Conservation (phyloP, 2,888 invertebrate species). For the Dasysyrphus tricinctus region DNA sequence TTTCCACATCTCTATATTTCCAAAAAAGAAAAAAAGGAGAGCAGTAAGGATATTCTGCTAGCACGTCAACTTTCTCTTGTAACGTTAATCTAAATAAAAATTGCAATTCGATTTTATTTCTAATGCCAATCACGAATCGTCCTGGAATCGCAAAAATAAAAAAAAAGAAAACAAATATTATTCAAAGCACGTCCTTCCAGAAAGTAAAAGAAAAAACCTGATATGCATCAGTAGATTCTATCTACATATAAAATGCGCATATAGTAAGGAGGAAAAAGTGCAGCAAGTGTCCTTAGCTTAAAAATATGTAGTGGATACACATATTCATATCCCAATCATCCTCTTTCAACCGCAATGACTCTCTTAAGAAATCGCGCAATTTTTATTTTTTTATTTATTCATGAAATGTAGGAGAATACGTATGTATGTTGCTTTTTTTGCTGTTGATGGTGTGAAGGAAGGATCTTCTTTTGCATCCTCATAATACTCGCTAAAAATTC, state of each 20-base stretch:
- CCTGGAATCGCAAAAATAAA: constrained; percentile 20
- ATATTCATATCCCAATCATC: background rate
- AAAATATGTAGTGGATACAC: constrained; percentile 4
- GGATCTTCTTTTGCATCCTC: background rate
- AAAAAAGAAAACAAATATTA: constrained; percentile 1
- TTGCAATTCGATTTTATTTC: constrained; percentile 55
- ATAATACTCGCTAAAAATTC: background rate
- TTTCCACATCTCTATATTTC: constrained; percentile 2
- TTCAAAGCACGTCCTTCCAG: constrained; percentile 55
- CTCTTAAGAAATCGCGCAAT: constrained; percentile 15
- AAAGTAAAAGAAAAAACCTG: background rate
- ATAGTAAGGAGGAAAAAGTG: background rate
- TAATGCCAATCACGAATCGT: constrained; percentile 67
- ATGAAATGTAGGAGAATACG: too few species aligned
- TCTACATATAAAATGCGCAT: background rate
- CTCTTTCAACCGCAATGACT: constrained; percentile 22
- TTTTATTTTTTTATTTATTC: constrained; percentile 36
- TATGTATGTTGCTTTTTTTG: background rate
- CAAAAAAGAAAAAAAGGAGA: too few species aligned
- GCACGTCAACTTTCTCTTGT: constrained; percentile 49
- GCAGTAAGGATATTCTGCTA: constrained; percentile 34
- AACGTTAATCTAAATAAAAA: constrained; percentile 50
- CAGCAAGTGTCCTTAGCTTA: constrained; percentile 38
- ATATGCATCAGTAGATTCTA: constrained; percentile 15
- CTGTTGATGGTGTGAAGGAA: background rate